Base-by-base conservation (phyloP, 1,140 invertebrate genomes). In the Nebria ingens region DNA sequence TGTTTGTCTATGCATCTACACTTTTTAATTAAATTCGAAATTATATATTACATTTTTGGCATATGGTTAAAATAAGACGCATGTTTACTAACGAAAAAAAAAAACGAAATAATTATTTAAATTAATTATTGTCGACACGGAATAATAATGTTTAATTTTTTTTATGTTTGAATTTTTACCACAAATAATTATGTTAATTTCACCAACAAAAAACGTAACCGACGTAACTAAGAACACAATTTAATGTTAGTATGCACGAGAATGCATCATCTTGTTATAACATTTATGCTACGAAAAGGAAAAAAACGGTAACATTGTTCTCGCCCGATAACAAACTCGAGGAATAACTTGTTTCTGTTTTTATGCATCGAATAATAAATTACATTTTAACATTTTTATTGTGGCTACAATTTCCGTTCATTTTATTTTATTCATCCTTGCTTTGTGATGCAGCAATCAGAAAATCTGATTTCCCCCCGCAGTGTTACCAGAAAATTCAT, bases 211-310 rank as follows among this genome's bases (percentile, higher is more conserved):
- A 45, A 45, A 45, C n/a, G n/a, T n/a, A n/a, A n/a, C n/a, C n/a
- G n/a, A n/a, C n/a, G n/a, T n/a, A n/a, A n/a, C n/a, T n/a, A n/a
- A n/a, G n/a, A n/a, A n/a, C n/a, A 17, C 15, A 17, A 4, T 4
- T 11, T 45, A 45, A 45, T 17, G 17, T 17, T 17, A 9, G 40
- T 12, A 45, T 45, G 40, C 40, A 45, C 15, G 40, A 45, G 17
- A 45, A 11, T 45, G 40, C 40, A 45, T 17, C 40, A 45, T 45
- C 40, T 45, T 17, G 40, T 45, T 45, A n/a, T n/a, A 45, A 45
- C 40, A 45, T 45, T 11, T 17, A 45, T 3, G 4, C 40, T 6
- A 45, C 6, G 17, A n/a, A n/a, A n/a, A n/a, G n/a, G n/a, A n/a
- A n/a, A 6, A 45, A 45, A 45, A 45, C 6, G 17, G 9, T 9